phyloP scores from a whole-genome alignment of 2,797 vertebrate genomes.

The Eidolon dupreanum region DNA sequence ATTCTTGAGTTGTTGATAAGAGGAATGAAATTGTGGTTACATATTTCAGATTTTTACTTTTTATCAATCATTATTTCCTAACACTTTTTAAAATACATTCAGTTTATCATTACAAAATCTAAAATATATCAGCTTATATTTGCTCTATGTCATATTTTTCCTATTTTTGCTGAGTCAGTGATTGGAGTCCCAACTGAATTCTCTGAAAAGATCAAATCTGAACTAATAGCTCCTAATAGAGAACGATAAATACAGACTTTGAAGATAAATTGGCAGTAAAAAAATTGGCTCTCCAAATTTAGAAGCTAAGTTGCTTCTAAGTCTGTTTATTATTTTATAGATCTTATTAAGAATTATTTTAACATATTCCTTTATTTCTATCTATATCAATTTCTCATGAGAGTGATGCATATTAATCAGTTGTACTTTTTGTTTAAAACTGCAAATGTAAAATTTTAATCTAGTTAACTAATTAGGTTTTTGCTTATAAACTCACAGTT shows the following conservation, averaged over 20 bases:
- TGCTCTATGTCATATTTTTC: slow-evolving; percentile 47
- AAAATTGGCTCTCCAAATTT: slow-evolving; percentile 62
- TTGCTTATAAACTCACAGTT: slow-evolving; percentile 30
- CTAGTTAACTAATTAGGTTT: slow-evolving; percentile 37
- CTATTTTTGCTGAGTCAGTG: slow-evolving; percentile 68
- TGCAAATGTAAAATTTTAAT: slow-evolving; percentile 50
- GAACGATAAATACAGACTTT: slow-evolving; percentile 27
- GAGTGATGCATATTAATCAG: not conserved
- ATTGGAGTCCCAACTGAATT: slow-evolving; percentile 48
- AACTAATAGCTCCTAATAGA: slow-evolving; percentile 25
- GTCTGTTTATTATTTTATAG: slow-evolving; percentile 45
- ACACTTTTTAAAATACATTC: slow-evolving; percentile 21
- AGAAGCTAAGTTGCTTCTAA: slow-evolving; percentile 47
- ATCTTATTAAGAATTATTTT: slow-evolving; percentile 62
- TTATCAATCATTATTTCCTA: slow-evolving; percentile 21
- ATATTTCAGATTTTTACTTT: slow-evolving; percentile 57
- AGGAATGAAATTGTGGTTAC: slow-evolving; percentile 43
- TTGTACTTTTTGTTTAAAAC: slow-evolving; percentile 54
- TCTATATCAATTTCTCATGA: slow-evolving; percentile 28
- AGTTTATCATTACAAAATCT: slow-evolving; percentile 47
- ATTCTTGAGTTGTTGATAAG: slow-evolving; percentile 57
- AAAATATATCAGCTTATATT: slow-evolving; percentile 52
- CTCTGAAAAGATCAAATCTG: slow-evolving; percentile 38
- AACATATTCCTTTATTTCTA: slow-evolving; percentile 26
- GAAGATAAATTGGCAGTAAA: slow-evolving; percentile 63